phyloP scores from a whole-genome alignment of 2,797 vertebrate genomes.

The Dallia pectoralis region DNA sequence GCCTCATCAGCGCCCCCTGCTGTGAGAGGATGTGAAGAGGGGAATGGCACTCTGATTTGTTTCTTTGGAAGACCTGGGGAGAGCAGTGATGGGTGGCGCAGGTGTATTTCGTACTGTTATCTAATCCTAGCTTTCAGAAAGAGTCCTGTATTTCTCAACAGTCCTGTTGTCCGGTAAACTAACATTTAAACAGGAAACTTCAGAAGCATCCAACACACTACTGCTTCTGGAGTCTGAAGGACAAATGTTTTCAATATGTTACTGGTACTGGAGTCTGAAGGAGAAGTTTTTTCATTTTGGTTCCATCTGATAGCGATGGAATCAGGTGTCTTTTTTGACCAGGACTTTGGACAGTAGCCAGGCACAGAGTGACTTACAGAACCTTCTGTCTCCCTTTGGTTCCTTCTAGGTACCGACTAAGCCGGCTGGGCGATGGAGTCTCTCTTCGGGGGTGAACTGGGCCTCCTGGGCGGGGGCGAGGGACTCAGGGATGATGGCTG shows the following conservation, averaged over 20 bases:
- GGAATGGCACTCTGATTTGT: not conserved
- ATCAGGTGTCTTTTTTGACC: no score
- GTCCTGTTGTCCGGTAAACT: no score
- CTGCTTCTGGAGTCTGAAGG: no score
- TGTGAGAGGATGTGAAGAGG: not conserved
- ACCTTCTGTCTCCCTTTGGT: not conserved
- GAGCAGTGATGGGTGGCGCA: not conserved
- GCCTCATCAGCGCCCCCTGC: constrained; percentile 20
- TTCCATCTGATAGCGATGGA: no score
- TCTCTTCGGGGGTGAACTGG: constrained; percentile 86
- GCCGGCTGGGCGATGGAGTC: constrained; percentile 77
- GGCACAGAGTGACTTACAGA: not conserved
- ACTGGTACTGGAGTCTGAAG: no score
- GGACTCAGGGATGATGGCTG: constrained; percentile 78
- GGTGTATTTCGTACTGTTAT: not conserved
- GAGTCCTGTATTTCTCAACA: no score
- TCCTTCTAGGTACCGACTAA: constrained; percentile 38
- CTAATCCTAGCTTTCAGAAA: not conserved
- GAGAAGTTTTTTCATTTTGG: no score
- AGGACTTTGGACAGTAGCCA: not conserved
- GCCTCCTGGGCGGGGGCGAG: constrained; percentile 81
- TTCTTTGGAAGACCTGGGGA: not conserved
- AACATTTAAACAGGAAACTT: no score
- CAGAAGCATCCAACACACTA: no score
- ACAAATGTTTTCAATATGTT: no score